phyloP scores from a whole-genome alignment of 53 echinoderm and acorn worm genomes.

The Holothuria scabra region DNA sequence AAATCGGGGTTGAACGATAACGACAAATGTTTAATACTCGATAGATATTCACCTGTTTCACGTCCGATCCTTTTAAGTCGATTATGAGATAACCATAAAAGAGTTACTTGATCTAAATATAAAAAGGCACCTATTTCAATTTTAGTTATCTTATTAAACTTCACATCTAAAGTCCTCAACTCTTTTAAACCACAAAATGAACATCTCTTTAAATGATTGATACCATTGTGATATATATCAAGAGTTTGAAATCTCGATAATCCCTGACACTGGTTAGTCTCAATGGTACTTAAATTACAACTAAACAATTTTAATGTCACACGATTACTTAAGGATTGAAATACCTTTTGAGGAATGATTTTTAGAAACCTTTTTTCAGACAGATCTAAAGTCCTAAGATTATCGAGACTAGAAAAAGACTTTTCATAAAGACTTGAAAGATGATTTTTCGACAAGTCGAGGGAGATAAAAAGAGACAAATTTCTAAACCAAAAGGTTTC shows the following conservation, averaged over 20 bases:
- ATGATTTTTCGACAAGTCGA: neutral
- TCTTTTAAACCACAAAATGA: neutral
- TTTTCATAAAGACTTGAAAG: neutral
- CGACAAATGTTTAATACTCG: neutral
- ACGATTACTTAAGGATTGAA: neutral
- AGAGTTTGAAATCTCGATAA: neutral
- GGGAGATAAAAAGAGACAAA: neutral
- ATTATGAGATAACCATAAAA: neutral
- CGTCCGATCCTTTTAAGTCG: neutral
- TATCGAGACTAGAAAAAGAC: neutral
- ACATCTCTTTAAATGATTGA: neutral
- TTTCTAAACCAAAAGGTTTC: neutral
- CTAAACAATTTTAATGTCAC: neutral
- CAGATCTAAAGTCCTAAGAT: neutral
- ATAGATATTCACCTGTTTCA: neutral
- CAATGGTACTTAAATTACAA: neutral
- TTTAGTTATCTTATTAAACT: neutral
- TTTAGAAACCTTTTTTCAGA: neutral
- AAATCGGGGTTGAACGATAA: neutral
- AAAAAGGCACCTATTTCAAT: neutral
- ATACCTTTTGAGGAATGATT: neutral
- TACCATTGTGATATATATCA: neutral
- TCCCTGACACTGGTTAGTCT: neutral
- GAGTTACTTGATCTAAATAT: neutral
- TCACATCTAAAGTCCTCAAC: neutral